A percentile compares a stretch with the other conserved stretches of the same genome.
These are phyloP conservation scores for Pelecanoides urinatrix DNA, from an alignment of 2,113 vertebrate species.

Conservation along the genomic window DNA sequence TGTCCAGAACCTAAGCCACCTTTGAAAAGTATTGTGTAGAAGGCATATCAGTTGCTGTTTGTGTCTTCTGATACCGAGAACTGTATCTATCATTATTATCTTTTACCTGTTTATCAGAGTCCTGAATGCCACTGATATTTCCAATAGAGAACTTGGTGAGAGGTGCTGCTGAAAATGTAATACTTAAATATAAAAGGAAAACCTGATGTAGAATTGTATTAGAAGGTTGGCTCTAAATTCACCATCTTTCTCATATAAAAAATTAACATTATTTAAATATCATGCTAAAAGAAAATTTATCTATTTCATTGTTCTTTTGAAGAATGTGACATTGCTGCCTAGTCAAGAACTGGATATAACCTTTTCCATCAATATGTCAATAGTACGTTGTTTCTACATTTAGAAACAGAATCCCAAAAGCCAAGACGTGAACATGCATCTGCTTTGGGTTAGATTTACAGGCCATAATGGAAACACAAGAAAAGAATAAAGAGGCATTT, in stretches of 20 bases:
- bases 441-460: background rate
- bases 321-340: background rate
- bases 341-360: background rate
- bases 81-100: background rate
- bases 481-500: background rate
- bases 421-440: background rate
- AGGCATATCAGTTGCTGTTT: background rate
- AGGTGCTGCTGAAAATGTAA: background rate
- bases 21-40: background rate
- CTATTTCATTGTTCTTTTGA: background rate
- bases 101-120: background rate
- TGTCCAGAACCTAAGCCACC: background rate
- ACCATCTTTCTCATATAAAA: background rate
- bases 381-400: background rate
- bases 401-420: background rate
- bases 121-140: background rate
- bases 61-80: background rate
- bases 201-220: background rate
- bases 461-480: background rate
- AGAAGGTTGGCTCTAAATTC: background rate
- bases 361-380: background rate
- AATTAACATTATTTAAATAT: background rate
- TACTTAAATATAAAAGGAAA: background rate
- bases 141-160: background rate
- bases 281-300: background rate